Evolutionary conservation across 2,113 vertebrate species (phyloP).

Genomic region (Alces alces): DNA sequence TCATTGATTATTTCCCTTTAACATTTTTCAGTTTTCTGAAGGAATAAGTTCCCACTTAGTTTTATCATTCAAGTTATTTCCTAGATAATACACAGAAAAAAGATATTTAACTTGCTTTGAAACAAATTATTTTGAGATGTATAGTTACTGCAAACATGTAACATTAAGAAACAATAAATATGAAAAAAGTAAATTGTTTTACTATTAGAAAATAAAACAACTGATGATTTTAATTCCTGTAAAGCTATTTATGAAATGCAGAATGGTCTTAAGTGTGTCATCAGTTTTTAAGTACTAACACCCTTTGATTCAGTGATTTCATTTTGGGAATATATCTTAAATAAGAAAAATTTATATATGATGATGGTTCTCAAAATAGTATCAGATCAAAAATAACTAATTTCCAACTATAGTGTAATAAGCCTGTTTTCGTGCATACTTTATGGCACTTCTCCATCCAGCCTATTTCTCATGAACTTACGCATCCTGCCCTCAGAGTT

Average conservation of each 20-base stretch:
- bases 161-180: background rate
- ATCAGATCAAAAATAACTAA: background rate
- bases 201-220: background rate
- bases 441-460: background rate
- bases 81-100: background rate
- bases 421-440: background rate
- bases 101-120: conserved; percentile 10
- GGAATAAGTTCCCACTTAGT: background rate
- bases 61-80: conserved; percentile 8
- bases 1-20: background rate
- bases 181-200: background rate
- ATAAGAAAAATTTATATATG: background rate
- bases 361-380: background rate
- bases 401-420: background rate
- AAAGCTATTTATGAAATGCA: background rate
- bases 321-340: background rate
- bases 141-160: background rate
- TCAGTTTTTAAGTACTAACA: background rate
- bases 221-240: background rate
- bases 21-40: background rate
- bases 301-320: background rate
- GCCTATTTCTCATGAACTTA: background rate
- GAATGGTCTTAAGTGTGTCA: background rate
- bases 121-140: background rate
- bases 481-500: background rate